phyloP scores from a whole-genome alignment of 2,113 vertebrate genomes.

The Aythya baeri region DNA sequence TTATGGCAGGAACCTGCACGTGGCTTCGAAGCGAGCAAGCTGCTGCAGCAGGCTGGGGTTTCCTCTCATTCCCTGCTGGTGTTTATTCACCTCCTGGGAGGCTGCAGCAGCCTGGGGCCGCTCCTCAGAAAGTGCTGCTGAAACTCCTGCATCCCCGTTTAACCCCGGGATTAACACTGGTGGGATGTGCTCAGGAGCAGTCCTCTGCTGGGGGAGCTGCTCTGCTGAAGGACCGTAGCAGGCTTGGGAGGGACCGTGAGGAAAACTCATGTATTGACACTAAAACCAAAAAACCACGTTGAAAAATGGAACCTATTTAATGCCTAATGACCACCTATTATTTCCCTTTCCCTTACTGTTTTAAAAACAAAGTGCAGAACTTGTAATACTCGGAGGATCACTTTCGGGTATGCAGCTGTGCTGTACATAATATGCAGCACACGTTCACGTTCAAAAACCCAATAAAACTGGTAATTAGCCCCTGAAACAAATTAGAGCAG shows the following conservation, averaged over 20 bases:
- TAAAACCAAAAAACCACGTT: not conserved
- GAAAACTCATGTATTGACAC: not conserved
- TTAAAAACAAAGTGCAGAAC: not conserved
- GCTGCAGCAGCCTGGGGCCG: not conserved
- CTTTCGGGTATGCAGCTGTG: slow-evolving; percentile 7
- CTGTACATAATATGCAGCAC: not conserved
- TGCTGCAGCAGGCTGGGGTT: not conserved
- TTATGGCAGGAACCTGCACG: not conserved
- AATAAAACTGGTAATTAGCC: slow-evolving; percentile 50
- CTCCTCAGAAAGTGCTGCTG: not conserved
- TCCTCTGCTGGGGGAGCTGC: not conserved
- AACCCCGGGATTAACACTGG: not conserved
- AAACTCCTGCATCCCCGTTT: not conserved
- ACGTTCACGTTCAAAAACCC: not conserved
- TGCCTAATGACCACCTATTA: not conserved
- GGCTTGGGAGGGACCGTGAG: not conserved
- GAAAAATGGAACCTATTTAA: not conserved
- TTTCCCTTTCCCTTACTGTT: not conserved
- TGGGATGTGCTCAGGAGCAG: not conserved
- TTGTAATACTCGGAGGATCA: not conserved
- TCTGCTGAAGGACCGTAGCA: too few species aligned
- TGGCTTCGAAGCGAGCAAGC: not conserved
- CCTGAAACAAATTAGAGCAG: slow-evolving; percentile 34
- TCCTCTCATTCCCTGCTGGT: not conserved
- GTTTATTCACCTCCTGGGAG: not conserved